These are phyloP conservation scores for Pollachius pollachius DNA, from an alignment of 2,113 vertebrate genomes.

Conservation along the genomic window DNA sequence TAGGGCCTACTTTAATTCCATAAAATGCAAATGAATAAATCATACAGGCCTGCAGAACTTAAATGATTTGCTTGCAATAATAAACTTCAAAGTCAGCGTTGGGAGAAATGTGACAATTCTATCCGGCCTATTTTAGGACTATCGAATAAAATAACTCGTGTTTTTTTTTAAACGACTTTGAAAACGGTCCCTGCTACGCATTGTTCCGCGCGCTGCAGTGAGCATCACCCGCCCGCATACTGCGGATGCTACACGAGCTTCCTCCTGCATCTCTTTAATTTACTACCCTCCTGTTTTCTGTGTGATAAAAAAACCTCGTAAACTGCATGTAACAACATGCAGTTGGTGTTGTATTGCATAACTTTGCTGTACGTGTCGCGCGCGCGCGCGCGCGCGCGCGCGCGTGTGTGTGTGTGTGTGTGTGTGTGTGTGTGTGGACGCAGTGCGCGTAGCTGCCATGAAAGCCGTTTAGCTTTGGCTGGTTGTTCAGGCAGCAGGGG, in stretches of 20 bases:
- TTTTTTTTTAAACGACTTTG: too few species aligned
- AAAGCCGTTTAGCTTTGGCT: too few species aligned
- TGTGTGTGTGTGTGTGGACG: conserved; percentile 7
- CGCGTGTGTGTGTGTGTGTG: conserved; percentile 6
- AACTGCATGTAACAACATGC: neutral
- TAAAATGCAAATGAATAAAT: neutral
- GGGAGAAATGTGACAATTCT: neutral
- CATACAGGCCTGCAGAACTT: neutral
- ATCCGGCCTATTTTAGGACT: too few species aligned
- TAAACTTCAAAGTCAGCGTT: neutral
- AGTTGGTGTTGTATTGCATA: conserved; percentile 47
- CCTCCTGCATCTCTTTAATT: too few species aligned
- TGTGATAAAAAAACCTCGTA: too few species aligned
- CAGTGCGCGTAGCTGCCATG: too few species aligned
- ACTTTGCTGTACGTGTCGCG: conserved; percentile 22
- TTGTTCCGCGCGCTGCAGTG: too few species aligned
- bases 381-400: neutral
- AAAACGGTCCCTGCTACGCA: too few species aligned
- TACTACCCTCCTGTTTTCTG: too few species aligned
- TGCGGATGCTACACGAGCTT: too few species aligned
- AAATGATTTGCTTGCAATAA: neutral
- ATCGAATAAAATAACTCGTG: too few species aligned
- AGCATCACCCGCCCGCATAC: too few species aligned
- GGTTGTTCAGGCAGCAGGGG: neutral
- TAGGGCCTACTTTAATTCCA: neutral